These are phyloP conservation scores for Macroglossus sobrinus DNA, from an alignment of 2,113 vertebrate species.

Conservation along the genomic window DNA sequence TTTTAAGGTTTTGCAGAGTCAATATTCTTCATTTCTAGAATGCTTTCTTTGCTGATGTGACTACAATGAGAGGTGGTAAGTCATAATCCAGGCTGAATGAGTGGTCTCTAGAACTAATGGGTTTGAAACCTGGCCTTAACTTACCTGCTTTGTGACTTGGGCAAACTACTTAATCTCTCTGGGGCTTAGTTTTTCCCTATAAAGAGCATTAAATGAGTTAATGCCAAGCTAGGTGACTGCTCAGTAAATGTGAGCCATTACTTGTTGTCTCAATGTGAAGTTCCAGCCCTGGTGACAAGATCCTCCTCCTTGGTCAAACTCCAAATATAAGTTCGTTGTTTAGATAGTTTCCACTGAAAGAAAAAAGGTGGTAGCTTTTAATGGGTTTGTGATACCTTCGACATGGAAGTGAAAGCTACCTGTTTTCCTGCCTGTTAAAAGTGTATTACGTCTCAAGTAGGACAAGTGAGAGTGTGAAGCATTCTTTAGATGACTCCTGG, in stretches of 20 bases:
- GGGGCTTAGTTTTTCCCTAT: background rate
- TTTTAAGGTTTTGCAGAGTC: background rate
- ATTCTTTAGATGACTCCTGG: background rate
- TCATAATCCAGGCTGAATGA: too few species aligned
- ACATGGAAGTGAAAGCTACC: background rate
- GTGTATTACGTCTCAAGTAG: background rate
- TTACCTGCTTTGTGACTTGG: background rate
- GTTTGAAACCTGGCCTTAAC: background rate
- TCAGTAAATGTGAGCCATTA: background rate
- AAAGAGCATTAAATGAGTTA: background rate
- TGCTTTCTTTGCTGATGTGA: background rate
- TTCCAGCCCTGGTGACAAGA: background rate
- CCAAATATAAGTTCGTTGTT: background rate
- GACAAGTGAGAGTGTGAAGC: background rate
- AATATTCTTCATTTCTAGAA: background rate
- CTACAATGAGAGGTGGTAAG: background rate
- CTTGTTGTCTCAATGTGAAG: background rate
- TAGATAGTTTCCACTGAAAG: background rate
- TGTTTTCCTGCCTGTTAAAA: background rate
- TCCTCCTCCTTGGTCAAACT: background rate
- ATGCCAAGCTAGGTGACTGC: background rate
- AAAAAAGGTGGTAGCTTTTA: background rate
- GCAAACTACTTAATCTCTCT: background rate
- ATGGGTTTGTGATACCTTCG: background rate
- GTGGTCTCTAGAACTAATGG: background rate